Evolutionary conservation across 35 echinoderm and acorn worm species (phyloP).

Genomic region (Lytechinus variegatus): DNA sequence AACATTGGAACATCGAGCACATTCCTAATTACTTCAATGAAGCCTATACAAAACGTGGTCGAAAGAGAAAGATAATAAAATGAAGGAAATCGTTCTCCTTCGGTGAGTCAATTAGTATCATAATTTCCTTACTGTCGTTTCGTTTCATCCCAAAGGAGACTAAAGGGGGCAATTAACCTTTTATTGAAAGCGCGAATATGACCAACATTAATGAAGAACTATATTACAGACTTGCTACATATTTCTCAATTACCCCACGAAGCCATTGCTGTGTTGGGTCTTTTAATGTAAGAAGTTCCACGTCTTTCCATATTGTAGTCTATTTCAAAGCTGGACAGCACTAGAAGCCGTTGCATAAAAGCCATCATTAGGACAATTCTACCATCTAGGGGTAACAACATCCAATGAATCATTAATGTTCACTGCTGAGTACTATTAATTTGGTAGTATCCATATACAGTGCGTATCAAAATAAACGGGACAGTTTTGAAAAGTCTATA

Average conservation of each 20-base stretch:
- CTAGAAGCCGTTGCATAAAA: neutral
- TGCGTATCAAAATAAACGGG: too few species aligned
- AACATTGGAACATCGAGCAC: neutral
- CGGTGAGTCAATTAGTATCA: neutral
- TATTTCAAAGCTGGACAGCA: neutral
- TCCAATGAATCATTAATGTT: too few species aligned
- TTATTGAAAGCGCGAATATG: neutral
- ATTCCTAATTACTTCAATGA: too few species aligned
- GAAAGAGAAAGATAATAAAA: neutral
- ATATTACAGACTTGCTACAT: neutral
- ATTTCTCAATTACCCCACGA: neutral
- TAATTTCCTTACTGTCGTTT: neutral
- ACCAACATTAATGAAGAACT: neutral
- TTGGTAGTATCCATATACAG: too few species aligned
- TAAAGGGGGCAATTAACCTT: constrained; percentile 11
- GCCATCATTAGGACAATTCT: too few species aligned
- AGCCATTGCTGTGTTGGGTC: neutral
- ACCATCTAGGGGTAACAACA: too few species aligned
- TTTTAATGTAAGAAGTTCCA: neutral
- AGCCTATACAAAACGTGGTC: neutral
- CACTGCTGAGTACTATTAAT: too few species aligned
- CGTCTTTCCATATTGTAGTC: neutral
- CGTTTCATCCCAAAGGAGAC: neutral
- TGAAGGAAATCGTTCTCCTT: neutral
- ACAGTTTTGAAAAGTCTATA: too few species aligned